Percentiles rank a stretch among this genome's conserved stretches.
These are phyloP conservation scores for Leucophenga montana DNA, from an alignment of 2,888 invertebrate species.

Conservation along the genomic window DNA sequence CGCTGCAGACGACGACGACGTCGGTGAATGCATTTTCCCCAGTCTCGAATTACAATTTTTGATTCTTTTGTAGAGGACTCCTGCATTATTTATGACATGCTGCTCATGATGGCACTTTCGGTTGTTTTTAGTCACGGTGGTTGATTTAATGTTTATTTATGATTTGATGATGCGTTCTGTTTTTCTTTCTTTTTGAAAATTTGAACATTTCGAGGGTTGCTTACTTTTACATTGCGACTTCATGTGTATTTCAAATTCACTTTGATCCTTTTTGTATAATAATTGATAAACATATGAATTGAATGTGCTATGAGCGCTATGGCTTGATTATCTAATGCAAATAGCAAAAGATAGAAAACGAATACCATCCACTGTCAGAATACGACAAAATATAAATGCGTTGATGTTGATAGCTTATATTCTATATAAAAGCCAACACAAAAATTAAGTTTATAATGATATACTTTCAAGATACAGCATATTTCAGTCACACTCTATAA, in stretches of 20 bases:
- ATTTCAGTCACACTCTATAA: slow-evolving; percentile 6
- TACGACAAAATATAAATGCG: not conserved
- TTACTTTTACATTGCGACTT: not conserved
- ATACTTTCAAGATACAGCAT: too few species aligned
- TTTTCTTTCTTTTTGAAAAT: not conserved
- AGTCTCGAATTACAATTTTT: slow-evolving; percentile 25
- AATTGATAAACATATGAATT: not conserved
- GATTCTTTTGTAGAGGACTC: not conserved
- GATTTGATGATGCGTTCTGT: not conserved
- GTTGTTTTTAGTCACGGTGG: slow-evolving; percentile 13
- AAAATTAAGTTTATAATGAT: too few species aligned
- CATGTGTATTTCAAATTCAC: slow-evolving; percentile 3
- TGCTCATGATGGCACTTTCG: not conserved
- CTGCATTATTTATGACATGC: slow-evolving; percentile 26
- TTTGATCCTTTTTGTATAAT: slow-evolving; percentile 6
- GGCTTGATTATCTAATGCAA: slow-evolving; percentile 12
- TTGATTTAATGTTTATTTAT: slow-evolving; percentile 17
- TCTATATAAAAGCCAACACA: too few species aligned
- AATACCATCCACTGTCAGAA: not conserved
- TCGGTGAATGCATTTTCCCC: slow-evolving; percentile 9
- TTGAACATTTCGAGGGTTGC: slow-evolving; percentile 7
- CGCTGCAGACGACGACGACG: not conserved
- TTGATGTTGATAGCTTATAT: too few species aligned
- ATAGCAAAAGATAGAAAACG: not conserved
- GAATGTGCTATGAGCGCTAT: not conserved